phyloP scores from a whole-genome alignment of 2,888 invertebrate species.

The Willowsia nigromaculata region DNA sequence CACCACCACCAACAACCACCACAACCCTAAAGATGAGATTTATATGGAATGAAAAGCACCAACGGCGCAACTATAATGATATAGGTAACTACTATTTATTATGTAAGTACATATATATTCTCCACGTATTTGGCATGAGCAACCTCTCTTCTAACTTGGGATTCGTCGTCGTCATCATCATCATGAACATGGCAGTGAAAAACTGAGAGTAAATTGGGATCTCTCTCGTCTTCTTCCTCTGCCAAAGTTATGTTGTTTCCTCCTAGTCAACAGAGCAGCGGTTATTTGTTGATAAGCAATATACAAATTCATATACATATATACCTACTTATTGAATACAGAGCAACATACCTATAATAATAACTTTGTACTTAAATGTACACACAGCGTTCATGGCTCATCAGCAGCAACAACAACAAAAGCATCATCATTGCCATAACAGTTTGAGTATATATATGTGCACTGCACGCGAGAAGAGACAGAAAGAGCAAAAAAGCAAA shows the following conservation, averaged over 20 bases:
- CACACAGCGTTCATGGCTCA: conserved; percentile 39
- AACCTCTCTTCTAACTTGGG: conserved; percentile 32
- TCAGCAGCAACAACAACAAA: conserved; percentile 31
- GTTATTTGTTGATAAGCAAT: neutral
- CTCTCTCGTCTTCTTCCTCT: conserved; percentile 38
- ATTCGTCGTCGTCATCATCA: conserved; percentile 12
- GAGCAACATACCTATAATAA: no score
- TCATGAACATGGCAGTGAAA: conserved; percentile 43
- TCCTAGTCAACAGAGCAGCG: neutral
- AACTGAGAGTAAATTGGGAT: conserved; percentile 62
- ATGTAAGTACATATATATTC: conserved; percentile 24
- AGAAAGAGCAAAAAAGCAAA: conserved; percentile 39
- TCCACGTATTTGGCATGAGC: conserved; percentile 58
- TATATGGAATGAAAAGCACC: conserved; percentile 7
- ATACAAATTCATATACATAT: no score
- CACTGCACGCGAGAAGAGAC: neutral
- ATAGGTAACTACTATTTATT: neutral
- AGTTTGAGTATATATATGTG: neutral
- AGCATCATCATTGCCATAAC: neutral
- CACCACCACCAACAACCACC: neutral
- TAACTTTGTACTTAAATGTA: neutral
- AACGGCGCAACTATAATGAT: neutral
- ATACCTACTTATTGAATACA: no score
- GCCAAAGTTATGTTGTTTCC: conserved; percentile 34
- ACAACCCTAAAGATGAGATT: conserved; percentile 19